These are phyloP conservation scores for Kuschelorhynchus macadamiae DNA, from an alignment of 2,888 invertebrate species.

Conservation along the genomic window DNA sequence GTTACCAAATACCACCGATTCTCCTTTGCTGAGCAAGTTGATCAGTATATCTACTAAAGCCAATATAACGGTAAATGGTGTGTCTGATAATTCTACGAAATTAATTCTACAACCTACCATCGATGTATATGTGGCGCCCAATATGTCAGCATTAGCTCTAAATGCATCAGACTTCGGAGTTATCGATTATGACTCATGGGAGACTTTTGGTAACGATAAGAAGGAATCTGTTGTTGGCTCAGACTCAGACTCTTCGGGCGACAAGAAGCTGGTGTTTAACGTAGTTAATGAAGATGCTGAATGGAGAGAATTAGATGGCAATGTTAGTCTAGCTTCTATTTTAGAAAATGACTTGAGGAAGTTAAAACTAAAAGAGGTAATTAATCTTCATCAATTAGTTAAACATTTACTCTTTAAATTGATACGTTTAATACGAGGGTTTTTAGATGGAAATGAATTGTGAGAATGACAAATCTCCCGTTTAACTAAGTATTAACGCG, in stretches of 20 bases:
- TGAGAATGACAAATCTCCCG: no score
- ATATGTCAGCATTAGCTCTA: background rate
- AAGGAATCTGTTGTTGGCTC: background rate
- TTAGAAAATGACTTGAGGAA: slow-evolving; percentile 57
- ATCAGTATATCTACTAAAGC: slow-evolving; percentile 15
- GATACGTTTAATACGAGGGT: no score
- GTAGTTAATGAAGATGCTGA: slow-evolving; percentile 55
- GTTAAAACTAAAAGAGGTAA: slow-evolving; percentile 67
- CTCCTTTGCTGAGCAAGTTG: slow-evolving; percentile 29
- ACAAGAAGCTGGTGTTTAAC: slow-evolving; percentile 7
- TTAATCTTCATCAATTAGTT: slow-evolving; percentile 2
- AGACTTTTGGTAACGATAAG: slow-evolving; percentile 17
- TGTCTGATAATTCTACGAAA: slow-evolving; percentile 26
- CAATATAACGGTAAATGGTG: background rate
- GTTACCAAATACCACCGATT: slow-evolving; percentile 9
- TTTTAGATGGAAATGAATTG: no score
- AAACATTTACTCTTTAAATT: no score
- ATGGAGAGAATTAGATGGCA: slow-evolving; percentile 4
- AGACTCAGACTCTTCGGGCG: background rate
- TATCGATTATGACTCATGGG: slow-evolving; percentile 33
- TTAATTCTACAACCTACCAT: slow-evolving; percentile 23
- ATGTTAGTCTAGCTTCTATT: slow-evolving; percentile 8
- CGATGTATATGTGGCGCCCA: slow-evolving; percentile 3
- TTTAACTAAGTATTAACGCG: no score
- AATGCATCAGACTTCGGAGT: slow-evolving; percentile 10